A percentile compares a stretch with the other conserved stretches of the same genome.
Conservation (phyloP, 2,797 vertebrate genomes). For the Chelidonichthys spinosus region DNA sequence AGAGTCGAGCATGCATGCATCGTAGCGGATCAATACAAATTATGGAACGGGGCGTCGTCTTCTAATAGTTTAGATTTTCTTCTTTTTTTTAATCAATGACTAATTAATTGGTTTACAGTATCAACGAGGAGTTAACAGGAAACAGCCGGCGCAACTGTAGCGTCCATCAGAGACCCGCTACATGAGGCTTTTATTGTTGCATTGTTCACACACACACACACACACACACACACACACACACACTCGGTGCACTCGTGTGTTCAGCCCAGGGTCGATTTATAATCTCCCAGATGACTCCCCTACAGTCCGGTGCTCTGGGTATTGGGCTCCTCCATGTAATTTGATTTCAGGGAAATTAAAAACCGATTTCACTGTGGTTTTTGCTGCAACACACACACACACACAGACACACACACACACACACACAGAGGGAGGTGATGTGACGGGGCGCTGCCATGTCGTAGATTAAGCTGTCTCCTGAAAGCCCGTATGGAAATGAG, state of each 20-base stretch:
- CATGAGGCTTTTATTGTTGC: not conserved
- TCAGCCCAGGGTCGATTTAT: constrained; percentile 58
- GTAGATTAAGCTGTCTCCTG: constrained; percentile 16
- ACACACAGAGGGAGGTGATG: not conserved
- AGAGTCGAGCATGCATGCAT: constrained; percentile 18
- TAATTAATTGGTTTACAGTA: constrained; percentile 47
- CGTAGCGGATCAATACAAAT: constrained; percentile 59
- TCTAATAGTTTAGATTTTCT: not conserved
- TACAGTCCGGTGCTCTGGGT: constrained; percentile 66
- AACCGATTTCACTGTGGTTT: constrained; percentile 70
- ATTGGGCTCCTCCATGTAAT: constrained; percentile 71
- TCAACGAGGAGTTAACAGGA: constrained; percentile 35
- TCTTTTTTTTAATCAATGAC: constrained; percentile 30
- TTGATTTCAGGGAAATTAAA: constrained; percentile 78
- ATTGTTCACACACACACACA: not conserved
- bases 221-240: constrained; percentile 5
- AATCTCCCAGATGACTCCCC: constrained; percentile 63
- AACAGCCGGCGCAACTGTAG: constrained; percentile 34
- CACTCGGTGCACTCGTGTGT: constrained; percentile 2
- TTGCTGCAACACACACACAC: constrained; percentile 23
- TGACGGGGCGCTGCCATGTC: not conserved
- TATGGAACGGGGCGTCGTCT: constrained; percentile 16
- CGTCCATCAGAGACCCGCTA: constrained; percentile 11
- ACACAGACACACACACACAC: not conserved
- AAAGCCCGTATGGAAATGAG: constrained; percentile 12